phyloP scores from a whole-genome alignment of 2,888 invertebrate genomes.

The Tribolium freemani region DNA sequence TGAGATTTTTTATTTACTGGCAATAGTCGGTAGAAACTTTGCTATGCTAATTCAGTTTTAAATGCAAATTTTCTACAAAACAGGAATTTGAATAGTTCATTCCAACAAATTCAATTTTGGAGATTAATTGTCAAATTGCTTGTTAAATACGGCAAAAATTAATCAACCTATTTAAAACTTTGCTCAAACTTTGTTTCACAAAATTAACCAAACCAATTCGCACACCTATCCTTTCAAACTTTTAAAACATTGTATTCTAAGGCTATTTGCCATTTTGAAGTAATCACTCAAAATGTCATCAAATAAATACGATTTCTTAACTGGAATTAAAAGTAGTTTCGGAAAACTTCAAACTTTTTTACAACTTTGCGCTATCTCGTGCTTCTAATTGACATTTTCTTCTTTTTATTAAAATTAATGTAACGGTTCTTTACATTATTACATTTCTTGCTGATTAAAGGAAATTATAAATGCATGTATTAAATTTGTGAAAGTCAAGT shows the following conservation, averaged over 20 bases:
- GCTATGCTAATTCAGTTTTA: conserved; percentile 9
- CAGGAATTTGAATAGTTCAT: conserved; percentile 30
- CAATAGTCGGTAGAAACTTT: conserved; percentile 23
- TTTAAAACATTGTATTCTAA: neutral
- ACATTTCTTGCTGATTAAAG: neutral
- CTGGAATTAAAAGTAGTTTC: conserved; percentile 1
- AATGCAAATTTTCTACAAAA: conserved; percentile 31
- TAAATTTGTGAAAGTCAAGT: too few relatives aligned
- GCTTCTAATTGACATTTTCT: conserved; percentile 10
- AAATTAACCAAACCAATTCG: conserved; percentile 18
- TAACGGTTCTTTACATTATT: conserved; percentile 9
- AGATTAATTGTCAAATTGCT: conserved; percentile 33
- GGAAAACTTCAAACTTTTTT: conserved; percentile 14
- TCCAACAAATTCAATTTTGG: conserved; percentile 26
- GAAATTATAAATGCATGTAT: too few relatives aligned
- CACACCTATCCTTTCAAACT: neutral
- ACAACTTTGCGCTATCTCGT: conserved; percentile 9
- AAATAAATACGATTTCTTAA: neutral
- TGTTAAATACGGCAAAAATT: conserved; percentile 28
- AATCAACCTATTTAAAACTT: conserved; percentile 26
- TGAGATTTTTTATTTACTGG: conserved; percentile 17
- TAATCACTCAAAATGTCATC: neutral
- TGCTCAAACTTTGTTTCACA: conserved; percentile 5
- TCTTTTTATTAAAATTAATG: conserved; percentile 21
- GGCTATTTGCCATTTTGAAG: neutral